A percentile compares a stretch with the other conserved stretches of the same genome.
phyloP scores from a whole-genome alignment of 2,888 invertebrate species.

The Xestobium rufovillosum region DNA sequence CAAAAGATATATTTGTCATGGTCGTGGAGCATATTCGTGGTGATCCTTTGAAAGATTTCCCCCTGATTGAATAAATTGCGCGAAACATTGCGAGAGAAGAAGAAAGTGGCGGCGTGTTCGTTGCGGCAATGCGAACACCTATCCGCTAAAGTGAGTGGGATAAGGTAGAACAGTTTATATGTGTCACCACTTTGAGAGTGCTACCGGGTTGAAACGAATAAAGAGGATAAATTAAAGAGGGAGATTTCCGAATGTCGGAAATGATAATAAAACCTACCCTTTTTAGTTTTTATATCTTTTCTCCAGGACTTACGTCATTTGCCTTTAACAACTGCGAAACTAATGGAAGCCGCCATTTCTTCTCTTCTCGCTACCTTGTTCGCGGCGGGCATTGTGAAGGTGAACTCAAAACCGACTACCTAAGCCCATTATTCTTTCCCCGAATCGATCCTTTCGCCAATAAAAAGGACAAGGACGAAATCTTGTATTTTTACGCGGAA shows the following conservation, averaged over 20 bases:
- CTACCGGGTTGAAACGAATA: slow-evolving; percentile 31
- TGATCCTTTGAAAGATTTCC: slow-evolving; percentile 9
- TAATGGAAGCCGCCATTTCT: slow-evolving; percentile 39
- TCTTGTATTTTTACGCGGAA: slow-evolving; percentile 31
- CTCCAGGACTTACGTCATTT: slow-evolving; percentile 38
- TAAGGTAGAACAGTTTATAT: slow-evolving; percentile 31
- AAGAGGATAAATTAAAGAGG: slow-evolving; percentile 35
- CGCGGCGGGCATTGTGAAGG: slow-evolving; percentile 32
- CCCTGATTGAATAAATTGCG: slow-evolving; percentile 23
- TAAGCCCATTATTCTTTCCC: slow-evolving; percentile 37
- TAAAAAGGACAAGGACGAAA: slow-evolving; percentile 31
- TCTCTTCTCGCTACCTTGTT: slow-evolving; percentile 37
- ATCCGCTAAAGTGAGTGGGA: slow-evolving; percentile 16
- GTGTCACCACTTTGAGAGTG: slow-evolving; percentile 31
- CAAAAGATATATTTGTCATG: not conserved
- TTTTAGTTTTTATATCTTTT: slow-evolving; percentile 35
- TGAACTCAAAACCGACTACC: slow-evolving; percentile 33
- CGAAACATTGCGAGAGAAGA: slow-evolving; percentile 3
- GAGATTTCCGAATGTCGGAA: slow-evolving; percentile 32
- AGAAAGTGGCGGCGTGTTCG: slow-evolving; percentile 1
- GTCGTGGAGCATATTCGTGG: not conserved
- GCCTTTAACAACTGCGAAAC: slow-evolving; percentile 41
- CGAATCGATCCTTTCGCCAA: slow-evolving; percentile 32
- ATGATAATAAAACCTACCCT: slow-evolving; percentile 39
- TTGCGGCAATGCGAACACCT: slow-evolving; percentile 2